Percentiles rank a stretch among this genome's conserved stretches.
Evolutionary conservation across 2,888 invertebrate species (phyloP).

Genomic region (Nebria salina): DNA sequence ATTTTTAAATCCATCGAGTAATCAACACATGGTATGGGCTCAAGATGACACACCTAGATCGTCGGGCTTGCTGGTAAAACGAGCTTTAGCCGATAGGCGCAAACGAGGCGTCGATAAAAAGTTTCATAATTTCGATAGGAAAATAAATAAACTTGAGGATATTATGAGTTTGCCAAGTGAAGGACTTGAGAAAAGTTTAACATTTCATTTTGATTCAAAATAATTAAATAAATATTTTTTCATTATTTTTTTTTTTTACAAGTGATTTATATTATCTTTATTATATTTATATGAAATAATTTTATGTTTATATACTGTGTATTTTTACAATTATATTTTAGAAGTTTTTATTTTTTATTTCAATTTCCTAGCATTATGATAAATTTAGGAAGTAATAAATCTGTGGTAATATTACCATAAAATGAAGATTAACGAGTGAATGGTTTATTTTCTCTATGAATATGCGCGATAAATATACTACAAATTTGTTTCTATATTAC

Average conservation of each 20-base stretch:
- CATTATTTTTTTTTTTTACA: background rate
- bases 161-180: background rate
- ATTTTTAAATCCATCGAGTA: too few relatives aligned
- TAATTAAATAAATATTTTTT: background rate
- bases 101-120: background rate
- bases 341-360: background rate
- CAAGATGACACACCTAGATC: background rate
- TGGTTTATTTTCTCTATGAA: too few relatives aligned
- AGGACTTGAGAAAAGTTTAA: background rate
- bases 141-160: background rate
- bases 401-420: too few relatives aligned
- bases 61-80: background rate
- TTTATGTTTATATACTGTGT: background rate
- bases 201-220: background rate
- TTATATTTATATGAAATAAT: background rate
- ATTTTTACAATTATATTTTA: slow-evolving; percentile 1
- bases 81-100: background rate
- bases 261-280: background rate
- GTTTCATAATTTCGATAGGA: background rate
- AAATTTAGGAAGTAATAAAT: too few relatives aligned
- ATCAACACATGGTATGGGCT: background rate
- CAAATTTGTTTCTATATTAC: background rate
- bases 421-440: too few relatives aligned
- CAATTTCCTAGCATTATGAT: too few relatives aligned
- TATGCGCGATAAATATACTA: too few relatives aligned